Evolutionary conservation across 2,113 vertebrate genomes (phyloP).

Genomic region (Plestiodon gilberti): DNA sequence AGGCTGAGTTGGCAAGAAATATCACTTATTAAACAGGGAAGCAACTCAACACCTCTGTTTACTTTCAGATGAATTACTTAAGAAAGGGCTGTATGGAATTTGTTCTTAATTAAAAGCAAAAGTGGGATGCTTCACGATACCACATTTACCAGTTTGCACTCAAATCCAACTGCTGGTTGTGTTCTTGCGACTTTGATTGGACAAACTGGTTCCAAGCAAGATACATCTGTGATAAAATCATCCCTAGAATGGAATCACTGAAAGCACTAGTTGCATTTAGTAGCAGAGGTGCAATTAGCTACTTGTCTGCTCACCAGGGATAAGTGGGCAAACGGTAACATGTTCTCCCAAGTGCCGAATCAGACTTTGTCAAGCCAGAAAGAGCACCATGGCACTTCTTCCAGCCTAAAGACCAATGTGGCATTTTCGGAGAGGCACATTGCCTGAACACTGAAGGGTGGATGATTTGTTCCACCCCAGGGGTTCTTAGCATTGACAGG

Average conservation of each 20-base stretch:
- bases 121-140: neutral
- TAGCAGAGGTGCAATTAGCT: neutral
- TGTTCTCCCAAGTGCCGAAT: neutral
- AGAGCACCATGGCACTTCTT: neutral
- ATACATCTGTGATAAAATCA: neutral
- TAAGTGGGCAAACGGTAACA: neutral
- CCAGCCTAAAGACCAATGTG: neutral
- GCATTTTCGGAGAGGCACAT: neutral
- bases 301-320: neutral
- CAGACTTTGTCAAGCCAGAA: neutral
- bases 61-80: neutral
- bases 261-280: neutral
- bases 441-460: neutral
- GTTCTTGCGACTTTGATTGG: neutral
- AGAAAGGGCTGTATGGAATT: neutral
- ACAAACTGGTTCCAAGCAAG: neutral
- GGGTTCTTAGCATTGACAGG: neutral
- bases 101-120: neutral
- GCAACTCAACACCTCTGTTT: neutral
- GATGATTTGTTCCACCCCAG: neutral
- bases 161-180: neutral
- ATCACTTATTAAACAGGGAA: conserved; percentile 47
- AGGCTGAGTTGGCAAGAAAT: conserved; percentile 80
- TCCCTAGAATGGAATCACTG: neutral
- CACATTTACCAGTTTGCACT: neutral